A percentile compares a stretch with the other conserved stretches of the same genome.
Evolutionary conservation across 1,140 invertebrate species (phyloP).

Genomic region (Pomacea maculata): DNA sequence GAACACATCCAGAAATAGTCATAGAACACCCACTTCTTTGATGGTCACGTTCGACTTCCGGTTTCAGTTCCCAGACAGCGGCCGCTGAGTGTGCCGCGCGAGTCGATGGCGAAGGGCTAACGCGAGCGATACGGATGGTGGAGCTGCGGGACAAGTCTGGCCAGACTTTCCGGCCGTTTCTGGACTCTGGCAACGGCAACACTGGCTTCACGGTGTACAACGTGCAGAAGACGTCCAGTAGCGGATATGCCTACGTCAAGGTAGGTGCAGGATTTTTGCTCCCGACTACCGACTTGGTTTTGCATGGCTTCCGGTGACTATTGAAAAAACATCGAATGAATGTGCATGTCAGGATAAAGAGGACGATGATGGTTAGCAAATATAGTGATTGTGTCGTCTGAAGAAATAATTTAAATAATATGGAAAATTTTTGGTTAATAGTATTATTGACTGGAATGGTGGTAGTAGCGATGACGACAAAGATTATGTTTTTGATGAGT

Average conservation of each 20-base stretch:
- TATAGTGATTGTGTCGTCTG: background rate
- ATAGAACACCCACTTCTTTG: too few relatives aligned
- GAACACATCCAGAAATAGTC: background rate
- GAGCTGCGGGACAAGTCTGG: constrained; percentile 14
- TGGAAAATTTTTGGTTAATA: too few relatives aligned
- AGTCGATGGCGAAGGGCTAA: constrained; percentile 6
- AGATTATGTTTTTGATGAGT: too few relatives aligned
- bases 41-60: background rate
- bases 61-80: background rate
- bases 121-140: constrained; percentile 8
- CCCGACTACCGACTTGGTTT: background rate
- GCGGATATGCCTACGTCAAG: constrained; percentile 30
- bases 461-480: too few relatives aligned
- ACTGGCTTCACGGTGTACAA: constrained; percentile 45
- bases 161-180: constrained; percentile 31
- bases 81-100: constrained; percentile 6
- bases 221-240: constrained; percentile 27
- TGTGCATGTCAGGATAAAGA: too few relatives aligned
- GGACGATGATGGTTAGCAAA: background rate
- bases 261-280: constrained; percentile 13
- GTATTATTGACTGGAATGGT: too few relatives aligned
- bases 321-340: background rate
- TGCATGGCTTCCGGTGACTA: background rate
- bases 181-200: constrained; percentile 45
- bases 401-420: background rate